These are phyloP conservation scores for Copidosoma floridanum DNA, from an alignment of 1,140 invertebrate species.

Conservation along the genomic window DNA sequence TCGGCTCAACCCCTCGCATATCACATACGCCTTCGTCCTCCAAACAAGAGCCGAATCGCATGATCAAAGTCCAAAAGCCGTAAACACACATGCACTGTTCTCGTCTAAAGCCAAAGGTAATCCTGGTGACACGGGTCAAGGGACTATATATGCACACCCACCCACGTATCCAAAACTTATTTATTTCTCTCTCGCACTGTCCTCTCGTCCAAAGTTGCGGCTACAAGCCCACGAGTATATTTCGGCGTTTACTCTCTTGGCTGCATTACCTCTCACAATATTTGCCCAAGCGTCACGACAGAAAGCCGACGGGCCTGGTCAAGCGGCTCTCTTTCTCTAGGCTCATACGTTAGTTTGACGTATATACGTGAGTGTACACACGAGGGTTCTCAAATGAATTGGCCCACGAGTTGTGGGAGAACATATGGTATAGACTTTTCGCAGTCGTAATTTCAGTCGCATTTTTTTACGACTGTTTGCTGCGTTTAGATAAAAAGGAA, in stretches of 20 bases:
- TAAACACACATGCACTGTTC: not conserved
- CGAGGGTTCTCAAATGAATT: no score
- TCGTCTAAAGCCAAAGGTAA: slow-evolving; percentile 37
- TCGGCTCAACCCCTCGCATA: no score
- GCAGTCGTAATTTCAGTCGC: no score
- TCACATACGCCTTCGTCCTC: no score
- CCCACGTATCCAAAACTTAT: slow-evolving; percentile 23
- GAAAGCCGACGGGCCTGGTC: slow-evolving; percentile 10
- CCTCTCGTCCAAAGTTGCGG: not conserved
- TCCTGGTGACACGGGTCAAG: slow-evolving; percentile 42
- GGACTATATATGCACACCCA: slow-evolving; percentile 14
- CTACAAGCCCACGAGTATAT: slow-evolving; percentile 12
- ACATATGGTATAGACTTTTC: no score
- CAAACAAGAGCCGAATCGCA: no score
- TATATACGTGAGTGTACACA: no score
- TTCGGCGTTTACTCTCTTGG: slow-evolving; percentile 46
- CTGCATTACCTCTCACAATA: slow-evolving; percentile 56
- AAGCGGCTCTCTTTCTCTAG: slow-evolving; percentile 15
- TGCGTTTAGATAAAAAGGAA: no score
- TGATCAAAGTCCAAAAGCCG: no score
- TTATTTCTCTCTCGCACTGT: slow-evolving; percentile 29
- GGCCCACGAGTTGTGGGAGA: no score
- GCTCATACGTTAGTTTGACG: no score
- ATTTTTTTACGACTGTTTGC: no score
- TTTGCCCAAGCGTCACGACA: slow-evolving; percentile 50